Evolutionary conservation across 2,797 vertebrate genomes (phyloP).

Genomic region (Oryzias dopingdopingensis): DNA sequence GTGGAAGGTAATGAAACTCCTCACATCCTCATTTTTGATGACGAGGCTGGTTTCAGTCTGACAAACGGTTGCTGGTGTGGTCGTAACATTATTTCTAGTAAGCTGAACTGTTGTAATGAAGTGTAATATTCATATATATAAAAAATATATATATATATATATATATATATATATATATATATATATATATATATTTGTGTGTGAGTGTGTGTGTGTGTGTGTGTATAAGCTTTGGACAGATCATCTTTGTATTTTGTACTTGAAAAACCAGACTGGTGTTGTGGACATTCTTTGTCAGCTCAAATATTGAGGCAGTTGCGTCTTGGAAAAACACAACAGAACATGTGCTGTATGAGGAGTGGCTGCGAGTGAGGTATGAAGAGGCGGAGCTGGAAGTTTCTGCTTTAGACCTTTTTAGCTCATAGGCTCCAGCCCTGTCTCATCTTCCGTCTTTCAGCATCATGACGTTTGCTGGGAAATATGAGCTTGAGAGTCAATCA

Average conservation of each 20-base stretch:
- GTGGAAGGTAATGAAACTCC: too few species aligned
- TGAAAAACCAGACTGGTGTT: slow-evolving; percentile 13
- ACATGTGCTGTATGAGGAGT: not conserved
- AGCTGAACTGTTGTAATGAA: too few species aligned
- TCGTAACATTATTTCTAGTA: too few species aligned
- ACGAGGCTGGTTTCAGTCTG: too few species aligned
- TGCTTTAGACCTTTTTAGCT: slow-evolving; percentile 22
- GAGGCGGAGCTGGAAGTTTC: slow-evolving; percentile 7
- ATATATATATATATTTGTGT: too few species aligned
- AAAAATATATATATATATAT: too few species aligned
- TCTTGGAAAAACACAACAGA: slow-evolving; percentile 2
- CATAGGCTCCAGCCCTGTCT: slow-evolving; percentile 5
- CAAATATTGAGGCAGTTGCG: not conserved
- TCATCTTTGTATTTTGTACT: not conserved
- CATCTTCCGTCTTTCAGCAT: slow-evolving; percentile 26
- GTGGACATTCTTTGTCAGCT: not conserved
- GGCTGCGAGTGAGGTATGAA: slow-evolving; percentile 8
- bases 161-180: too few species aligned
- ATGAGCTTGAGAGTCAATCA: slow-evolving; percentile 85
- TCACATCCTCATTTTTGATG: too few species aligned
- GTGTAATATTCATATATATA: too few species aligned
- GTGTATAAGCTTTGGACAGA: not conserved
- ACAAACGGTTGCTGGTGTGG: too few species aligned
- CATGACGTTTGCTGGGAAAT: slow-evolving; percentile 90
- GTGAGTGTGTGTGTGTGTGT: too few species aligned